A percentile compares a stretch with the other conserved stretches of the same genome.
phyloP scores from a whole-genome alignment of 2,113 vertebrate species.

The Hyaena hyaena region DNA sequence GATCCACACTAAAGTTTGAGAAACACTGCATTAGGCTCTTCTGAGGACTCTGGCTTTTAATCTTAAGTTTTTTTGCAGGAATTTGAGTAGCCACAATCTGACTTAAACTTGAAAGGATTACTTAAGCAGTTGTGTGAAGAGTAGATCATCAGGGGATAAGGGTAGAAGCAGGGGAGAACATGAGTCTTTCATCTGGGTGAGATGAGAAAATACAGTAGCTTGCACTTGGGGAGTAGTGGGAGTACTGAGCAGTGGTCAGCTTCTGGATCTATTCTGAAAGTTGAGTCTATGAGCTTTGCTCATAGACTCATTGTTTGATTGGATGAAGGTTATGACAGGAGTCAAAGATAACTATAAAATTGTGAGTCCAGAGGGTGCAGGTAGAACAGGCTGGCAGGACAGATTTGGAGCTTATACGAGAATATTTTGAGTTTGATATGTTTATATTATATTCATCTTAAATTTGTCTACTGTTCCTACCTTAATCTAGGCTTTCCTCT shows the following conservation, averaged over 20 bases:
- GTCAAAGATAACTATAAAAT: neutral
- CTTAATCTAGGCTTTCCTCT: constrained; percentile 28
- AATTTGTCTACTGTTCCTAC: constrained; percentile 1
- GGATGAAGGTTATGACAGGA: neutral
- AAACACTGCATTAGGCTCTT: neutral
- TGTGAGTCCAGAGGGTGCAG: neutral
- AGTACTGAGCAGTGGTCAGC: neutral
- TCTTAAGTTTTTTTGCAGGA: neutral
- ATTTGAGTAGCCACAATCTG: neutral
- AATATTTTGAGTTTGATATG: neutral
- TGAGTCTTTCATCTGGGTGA: neutral
- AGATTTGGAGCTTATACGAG: neutral
- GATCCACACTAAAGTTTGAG: neutral
- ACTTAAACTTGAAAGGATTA: constrained; percentile 12
- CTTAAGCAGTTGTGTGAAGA: neutral
- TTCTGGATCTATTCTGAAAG: neutral
- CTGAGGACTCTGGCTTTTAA: neutral
- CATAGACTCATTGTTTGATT: neutral
- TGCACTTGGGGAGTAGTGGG: neutral
- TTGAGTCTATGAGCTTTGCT: neutral
- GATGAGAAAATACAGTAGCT: neutral
- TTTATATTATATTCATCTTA: constrained; percentile 7
- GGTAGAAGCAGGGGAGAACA: neutral
- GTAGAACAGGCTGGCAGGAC: neutral
- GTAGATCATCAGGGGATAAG: neutral